Percentiles rank a stretch among this genome's conserved stretches.
Conservation (phyloP, 2,888 invertebrate genomes). For the Nebria salina region DNA sequence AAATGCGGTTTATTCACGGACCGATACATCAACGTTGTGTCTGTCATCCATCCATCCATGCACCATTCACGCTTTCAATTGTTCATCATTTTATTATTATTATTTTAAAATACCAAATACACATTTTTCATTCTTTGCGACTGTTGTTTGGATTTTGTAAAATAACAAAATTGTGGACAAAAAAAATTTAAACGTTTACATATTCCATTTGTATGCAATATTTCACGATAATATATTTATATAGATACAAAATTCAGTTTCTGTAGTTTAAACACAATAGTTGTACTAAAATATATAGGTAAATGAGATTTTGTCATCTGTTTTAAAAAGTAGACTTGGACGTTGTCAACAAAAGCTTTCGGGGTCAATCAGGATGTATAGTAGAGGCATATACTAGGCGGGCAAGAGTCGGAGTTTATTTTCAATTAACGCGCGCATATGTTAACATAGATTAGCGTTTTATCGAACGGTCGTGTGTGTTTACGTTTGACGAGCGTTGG, state of each 20-base stretch:
- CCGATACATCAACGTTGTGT: slow-evolving; percentile 7
- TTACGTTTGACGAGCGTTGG: slow-evolving; percentile 51
- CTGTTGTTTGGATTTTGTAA: background rate
- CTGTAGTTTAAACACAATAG: too few species aligned
- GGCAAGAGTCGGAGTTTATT: slow-evolving; percentile 52
- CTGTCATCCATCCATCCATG: background rate
- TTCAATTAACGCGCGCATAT: slow-evolving; percentile 55
- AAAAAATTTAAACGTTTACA: too few species aligned
- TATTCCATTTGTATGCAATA: too few species aligned
- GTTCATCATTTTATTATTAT: background rate
- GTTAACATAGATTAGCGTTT: slow-evolving; percentile 56
- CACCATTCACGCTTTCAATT: background rate
- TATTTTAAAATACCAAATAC: background rate
- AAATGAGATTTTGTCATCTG: too few species aligned
- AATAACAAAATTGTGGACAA: too few species aligned
- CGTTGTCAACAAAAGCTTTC: slow-evolving; percentile 14
- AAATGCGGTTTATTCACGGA: slow-evolving; percentile 28
- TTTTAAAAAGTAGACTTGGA: background rate
- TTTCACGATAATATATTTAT: too few species aligned
- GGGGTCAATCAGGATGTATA: slow-evolving; percentile 35
- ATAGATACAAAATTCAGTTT: too few species aligned
- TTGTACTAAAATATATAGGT: too few species aligned
- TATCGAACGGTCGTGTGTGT: slow-evolving; percentile 54
- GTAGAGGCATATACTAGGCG: background rate
- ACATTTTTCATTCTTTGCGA: background rate